These are phyloP conservation scores for Cyclopterus lumpus DNA, from an alignment of 2,797 vertebrate genomes.

Conservation along the genomic window DNA sequence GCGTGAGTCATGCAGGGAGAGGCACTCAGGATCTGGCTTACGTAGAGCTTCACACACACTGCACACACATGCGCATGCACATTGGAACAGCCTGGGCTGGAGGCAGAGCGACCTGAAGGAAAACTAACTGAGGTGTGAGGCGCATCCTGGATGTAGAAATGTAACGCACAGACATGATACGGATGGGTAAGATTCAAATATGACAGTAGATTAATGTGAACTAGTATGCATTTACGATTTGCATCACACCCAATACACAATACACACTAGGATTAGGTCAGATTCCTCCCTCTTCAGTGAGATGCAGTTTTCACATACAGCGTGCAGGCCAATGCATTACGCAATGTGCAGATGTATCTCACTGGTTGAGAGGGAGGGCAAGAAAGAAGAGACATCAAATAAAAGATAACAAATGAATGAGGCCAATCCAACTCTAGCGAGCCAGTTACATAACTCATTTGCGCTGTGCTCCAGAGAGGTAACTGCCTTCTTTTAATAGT, in stretches of 20 bases:
- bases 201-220: conserved; percentile 5
- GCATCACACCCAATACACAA: conserved; percentile 8
- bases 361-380: conserved; percentile 33
- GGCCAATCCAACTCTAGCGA: background rate
- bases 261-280: background rate
- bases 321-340: conserved; percentile 33
- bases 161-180: background rate
- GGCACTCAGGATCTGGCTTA: conserved; percentile 62
- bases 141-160: background rate
- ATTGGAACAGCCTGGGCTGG: conserved; percentile 11
- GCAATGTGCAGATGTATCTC: conserved; percentile 65
- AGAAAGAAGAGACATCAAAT: conserved; percentile 12
- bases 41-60: conserved; percentile 25
- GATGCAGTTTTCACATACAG: conserved; percentile 22
- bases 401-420: conserved; percentile 8
- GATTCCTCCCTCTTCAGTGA: conserved; percentile 34
- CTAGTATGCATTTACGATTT: background rate
- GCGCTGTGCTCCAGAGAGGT: background rate
- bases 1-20: conserved; percentile 81
- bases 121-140: background rate
- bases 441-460: conserved; percentile 6
- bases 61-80: conserved; percentile 16
- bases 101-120: conserved; percentile 24
- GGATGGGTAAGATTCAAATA: conserved; percentile 2
- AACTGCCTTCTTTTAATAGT: conserved; percentile 10